Conservation (phyloP, 2,888 invertebrate genomes). For the Herminia tarsipennalis region DNA sequence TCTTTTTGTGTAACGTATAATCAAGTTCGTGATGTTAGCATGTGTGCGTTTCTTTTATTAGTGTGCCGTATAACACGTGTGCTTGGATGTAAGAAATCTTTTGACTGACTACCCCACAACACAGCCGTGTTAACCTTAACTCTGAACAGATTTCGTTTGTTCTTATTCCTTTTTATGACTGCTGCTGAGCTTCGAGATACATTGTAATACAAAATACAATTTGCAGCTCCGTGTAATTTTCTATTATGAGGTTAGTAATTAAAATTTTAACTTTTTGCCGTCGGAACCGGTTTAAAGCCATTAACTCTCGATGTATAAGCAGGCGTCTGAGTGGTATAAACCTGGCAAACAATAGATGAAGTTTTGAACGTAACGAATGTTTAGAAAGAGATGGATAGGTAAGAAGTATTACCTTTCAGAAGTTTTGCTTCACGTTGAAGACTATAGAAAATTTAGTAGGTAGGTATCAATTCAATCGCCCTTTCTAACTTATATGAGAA, state of each 20-base stretch:
- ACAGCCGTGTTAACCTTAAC: slow-evolving; percentile 36
- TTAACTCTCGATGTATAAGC: neutral
- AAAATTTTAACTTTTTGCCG: neutral
- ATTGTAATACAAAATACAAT: neutral
- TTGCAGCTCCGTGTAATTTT: neutral
- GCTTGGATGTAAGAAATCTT: slow-evolving; percentile 43
- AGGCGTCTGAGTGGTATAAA: no score
- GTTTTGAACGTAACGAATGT: slow-evolving; percentile 24
- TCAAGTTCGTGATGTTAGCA: slow-evolving; percentile 57
- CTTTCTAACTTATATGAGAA: no score
- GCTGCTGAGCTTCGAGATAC: slow-evolving; percentile 19
- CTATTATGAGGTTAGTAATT: neutral
- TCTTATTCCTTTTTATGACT: slow-evolving; percentile 37
- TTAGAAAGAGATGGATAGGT: slow-evolving; percentile 17
- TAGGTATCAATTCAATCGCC: no score
- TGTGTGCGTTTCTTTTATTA: slow-evolving; percentile 59
- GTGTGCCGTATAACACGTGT: slow-evolving; percentile 56
- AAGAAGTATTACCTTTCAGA: no score
- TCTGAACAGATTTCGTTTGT: slow-evolving; percentile 48
- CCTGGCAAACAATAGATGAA: slow-evolving; percentile 2
- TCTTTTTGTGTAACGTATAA: slow-evolving; percentile 79
- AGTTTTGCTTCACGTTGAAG: no score
- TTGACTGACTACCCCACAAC: slow-evolving; percentile 36
- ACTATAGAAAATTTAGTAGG: no score
- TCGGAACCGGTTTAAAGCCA: neutral